Conservation (phyloP, 2,113 vertebrate genomes). For the Muscicapa adusta region DNA sequence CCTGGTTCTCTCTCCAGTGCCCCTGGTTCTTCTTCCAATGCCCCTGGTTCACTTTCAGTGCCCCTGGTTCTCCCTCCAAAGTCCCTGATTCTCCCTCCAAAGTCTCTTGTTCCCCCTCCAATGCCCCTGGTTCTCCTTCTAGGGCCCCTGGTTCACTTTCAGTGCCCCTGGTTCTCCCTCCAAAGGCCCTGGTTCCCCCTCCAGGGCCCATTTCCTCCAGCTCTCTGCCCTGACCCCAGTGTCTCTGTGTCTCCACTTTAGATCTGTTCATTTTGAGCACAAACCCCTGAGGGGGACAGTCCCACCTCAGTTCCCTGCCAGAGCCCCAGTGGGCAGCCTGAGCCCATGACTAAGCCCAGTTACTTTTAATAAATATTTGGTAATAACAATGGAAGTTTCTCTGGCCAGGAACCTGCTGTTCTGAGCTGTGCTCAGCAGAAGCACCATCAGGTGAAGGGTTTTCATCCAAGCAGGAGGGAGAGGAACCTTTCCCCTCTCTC, state of each 20-base stretch:
- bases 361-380: slow-evolving; percentile 21
- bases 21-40: too few species aligned
- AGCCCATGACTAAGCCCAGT: neutral
- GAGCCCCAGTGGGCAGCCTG: neutral
- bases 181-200: too few species aligned
- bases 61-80: neutral
- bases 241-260: neutral
- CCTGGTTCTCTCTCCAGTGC: neutral
- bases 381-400: neutral
- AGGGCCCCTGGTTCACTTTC: too few species aligned
- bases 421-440: neutral
- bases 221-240: neutral
- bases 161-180: neutral
- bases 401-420: neutral
- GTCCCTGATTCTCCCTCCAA: neutral
- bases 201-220: rapidly evolving
- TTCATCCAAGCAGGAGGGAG: neutral
- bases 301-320: neutral
- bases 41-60: too few species aligned
- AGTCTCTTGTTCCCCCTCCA: neutral
- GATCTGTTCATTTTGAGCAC: neutral
- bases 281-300: neutral
- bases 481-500: neutral
- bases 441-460: neutral
- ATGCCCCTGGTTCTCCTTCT: too few species aligned